Base-by-base conservation (phyloP, 2,888 invertebrate genomes). In the Nyleta sp. region DNA sequence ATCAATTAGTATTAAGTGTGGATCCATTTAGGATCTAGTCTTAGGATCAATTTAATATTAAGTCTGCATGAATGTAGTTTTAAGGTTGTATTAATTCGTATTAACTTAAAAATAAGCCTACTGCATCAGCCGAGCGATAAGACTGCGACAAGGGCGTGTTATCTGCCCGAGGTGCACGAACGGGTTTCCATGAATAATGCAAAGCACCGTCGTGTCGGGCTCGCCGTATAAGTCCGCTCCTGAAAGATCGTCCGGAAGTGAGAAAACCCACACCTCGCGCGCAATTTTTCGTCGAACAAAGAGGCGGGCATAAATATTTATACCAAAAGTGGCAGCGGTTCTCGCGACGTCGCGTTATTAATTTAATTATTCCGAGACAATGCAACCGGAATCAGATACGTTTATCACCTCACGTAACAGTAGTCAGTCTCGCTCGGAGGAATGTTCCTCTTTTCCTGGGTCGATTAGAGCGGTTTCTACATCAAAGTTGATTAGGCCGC, bases 151-250 rank as follows among this genome's bases (percentile, higher is more conserved):
- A 83, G 86, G 83, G 83, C 80, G 81, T 78, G 80, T 85, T 87
- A 87, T 86, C 86, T 83, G 79, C 55, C 79, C 65, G 67, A 78
- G 68, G 80, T 81, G 60, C 59, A 77, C 64, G 60, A 80, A 78
- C 75, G 79, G 74, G 68, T 80, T 84, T 80, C 65, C 82, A 85
- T 87, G 87, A 86, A 87, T 87, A 86, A 87, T 86, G 83, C 86
- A 87, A 74, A 65, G 55, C 73, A 35, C 48, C 35, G 50, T 59
- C 68, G 50, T 31, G 73, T 70, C 59, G 42, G 31, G 53, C 52
- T 62, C 40, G 44, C 52, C 55, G 67, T 68, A 71, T 65, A 73
- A 59, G 73, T 65, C 70, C 46, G 70, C 74, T 65, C 38, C 60
- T 70, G 65, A 60, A 71, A 59, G 74, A 42, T 71, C 44, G 60